These are phyloP conservation scores for Crematogaster levior DNA, from an alignment of 2,888 invertebrate genomes.

Conservation along the genomic window DNA sequence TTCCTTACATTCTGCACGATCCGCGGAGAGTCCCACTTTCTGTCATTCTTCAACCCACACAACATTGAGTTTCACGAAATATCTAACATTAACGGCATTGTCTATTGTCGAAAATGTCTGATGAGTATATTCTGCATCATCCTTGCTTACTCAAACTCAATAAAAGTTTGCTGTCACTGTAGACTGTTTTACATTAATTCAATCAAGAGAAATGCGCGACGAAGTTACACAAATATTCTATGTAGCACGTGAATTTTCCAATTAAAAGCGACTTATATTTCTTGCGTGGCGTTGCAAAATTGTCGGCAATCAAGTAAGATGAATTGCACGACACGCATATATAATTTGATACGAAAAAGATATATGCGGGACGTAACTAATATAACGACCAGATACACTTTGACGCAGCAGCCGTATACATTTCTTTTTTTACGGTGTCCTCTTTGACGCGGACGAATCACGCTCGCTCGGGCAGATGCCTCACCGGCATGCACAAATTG, in stretches of 20 bases:
- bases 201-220: no score
- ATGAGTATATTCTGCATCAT: conserved; percentile 65
- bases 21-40: conserved; percentile 69
- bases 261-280: conserved; percentile 29
- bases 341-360: conserved; percentile 41
- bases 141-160: conserved; percentile 47
- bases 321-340: conserved; percentile 45
- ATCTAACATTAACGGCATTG: conserved; percentile 69
- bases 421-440: conserved; percentile 4
- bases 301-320: conserved; percentile 43
- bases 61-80: conserved; percentile 66
- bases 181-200: not conserved
- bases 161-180: not conserved
- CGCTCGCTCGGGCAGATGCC: conserved; percentile 37
- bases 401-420: conserved; percentile 31
- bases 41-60: conserved; percentile 71
- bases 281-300: conserved; percentile 30
- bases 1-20: conserved; percentile 75
- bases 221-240: not conserved
- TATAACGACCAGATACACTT: conserved; percentile 41
- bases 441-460: conserved; percentile 43
- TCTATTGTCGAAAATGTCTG: conserved; percentile 71
- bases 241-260: conserved; percentile 8
- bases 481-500: conserved; percentile 57
- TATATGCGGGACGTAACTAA: conserved; percentile 21